These are phyloP conservation scores for Ommatoiulus sabulosus DNA, from an alignment of 2,888 invertebrate genomes.

Conservation along the genomic window DNA sequence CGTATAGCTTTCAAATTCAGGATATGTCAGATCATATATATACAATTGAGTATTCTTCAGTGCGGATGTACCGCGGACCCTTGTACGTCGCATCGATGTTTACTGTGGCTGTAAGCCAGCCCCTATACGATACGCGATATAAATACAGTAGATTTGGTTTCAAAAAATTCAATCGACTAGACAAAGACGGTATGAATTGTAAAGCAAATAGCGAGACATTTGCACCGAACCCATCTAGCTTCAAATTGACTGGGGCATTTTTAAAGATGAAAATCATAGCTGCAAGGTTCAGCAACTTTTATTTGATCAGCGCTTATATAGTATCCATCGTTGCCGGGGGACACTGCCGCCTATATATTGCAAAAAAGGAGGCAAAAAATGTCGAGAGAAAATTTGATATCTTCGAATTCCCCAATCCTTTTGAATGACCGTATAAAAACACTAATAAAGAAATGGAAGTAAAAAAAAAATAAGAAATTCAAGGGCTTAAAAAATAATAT, in stretches of 20 bases:
- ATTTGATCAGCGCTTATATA: constrained; percentile 47
- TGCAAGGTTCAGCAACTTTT: constrained; percentile 44
- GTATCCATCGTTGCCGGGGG: constrained; percentile 5
- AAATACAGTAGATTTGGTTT: constrained; percentile 47
- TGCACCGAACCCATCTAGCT: constrained; percentile 17
- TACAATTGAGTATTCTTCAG: constrained; percentile 6
- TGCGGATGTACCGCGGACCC: background rate
- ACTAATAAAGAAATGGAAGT: constrained; percentile 44
- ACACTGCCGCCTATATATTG: constrained; percentile 26
- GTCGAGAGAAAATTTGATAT: constrained; percentile 19
- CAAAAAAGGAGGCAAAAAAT: background rate
- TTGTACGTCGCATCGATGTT: constrained; percentile 11
- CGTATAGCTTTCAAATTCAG: constrained; percentile 38
- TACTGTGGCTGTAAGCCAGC: constrained; percentile 35
- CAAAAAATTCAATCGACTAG: constrained; percentile 47
- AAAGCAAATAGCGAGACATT: constrained; percentile 48
- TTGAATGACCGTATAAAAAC: constrained; percentile 44
- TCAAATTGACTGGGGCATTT: constrained; percentile 47
- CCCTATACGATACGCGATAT: constrained; percentile 38
- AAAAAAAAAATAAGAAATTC: constrained; percentile 42
- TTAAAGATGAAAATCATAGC: constrained; percentile 47
- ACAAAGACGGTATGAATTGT: constrained; percentile 47
- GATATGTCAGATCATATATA: constrained; percentile 9
- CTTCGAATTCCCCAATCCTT: constrained; percentile 41
- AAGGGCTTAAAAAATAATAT: constrained; percentile 44